Percentiles rank a stretch among this genome's conserved stretches.
Conservation (phyloP, 2,113 vertebrate species). For the Nettapus auritus region DNA sequence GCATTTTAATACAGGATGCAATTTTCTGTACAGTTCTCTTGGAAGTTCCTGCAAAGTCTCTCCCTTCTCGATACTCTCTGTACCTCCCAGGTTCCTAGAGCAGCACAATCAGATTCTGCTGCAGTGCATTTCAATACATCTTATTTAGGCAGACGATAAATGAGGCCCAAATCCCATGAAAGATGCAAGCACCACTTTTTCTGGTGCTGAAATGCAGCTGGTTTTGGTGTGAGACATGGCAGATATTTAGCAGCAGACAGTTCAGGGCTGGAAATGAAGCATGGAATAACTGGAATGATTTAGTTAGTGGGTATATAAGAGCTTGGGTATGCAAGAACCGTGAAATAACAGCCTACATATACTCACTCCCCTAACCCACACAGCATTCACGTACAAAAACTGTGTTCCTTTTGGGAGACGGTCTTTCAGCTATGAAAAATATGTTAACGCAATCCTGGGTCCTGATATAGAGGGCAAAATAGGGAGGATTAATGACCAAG, state of each 20-base stretch:
- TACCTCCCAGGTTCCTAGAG: background rate
- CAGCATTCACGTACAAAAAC: background rate
- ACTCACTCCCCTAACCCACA: background rate
- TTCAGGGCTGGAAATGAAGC: background rate
- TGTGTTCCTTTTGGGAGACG: background rate
- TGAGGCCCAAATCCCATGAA: background rate
- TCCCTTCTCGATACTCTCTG: background rate
- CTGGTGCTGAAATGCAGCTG: background rate
- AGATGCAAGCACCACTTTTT: background rate
- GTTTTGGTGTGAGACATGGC: background rate
- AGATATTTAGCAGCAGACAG: background rate
- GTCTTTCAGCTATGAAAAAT: background rate
- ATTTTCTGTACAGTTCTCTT: background rate
- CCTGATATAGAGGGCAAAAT: background rate
- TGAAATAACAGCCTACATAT: background rate
- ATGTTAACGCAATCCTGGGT: background rate
- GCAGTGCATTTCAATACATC: background rate
- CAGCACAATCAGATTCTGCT: background rate
- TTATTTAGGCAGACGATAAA: background rate
- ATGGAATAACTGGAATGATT: background rate
- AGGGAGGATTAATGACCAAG: background rate
- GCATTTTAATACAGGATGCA: background rate
- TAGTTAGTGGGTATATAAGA: background rate
- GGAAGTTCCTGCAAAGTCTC: background rate
- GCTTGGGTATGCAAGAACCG: no score